Conservation (phyloP, 2,888 invertebrate species). For the Limenitis camilla region DNA sequence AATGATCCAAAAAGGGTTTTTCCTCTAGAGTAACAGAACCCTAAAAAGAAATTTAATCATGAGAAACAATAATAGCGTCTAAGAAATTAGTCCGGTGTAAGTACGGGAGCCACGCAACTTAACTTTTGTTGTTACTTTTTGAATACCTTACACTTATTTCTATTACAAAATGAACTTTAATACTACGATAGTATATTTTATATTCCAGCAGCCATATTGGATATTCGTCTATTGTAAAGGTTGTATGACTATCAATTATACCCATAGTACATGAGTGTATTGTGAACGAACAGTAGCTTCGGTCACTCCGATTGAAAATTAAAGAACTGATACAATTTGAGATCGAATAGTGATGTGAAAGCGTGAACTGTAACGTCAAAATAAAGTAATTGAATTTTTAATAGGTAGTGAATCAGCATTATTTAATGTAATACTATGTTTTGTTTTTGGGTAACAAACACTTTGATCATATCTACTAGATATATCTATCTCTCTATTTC, state of each 20-base stretch:
- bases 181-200: constrained; percentile 29
- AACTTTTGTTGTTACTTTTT: constrained; percentile 60
- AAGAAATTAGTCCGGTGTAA: constrained; percentile 70
- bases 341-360: constrained; percentile 51
- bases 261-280: constrained; percentile 64
- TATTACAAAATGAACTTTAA: constrained; percentile 34
- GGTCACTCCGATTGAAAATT: constrained; percentile 67
- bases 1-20: no score
- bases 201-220: constrained; percentile 29
- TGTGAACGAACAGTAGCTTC: constrained; percentile 71
- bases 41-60: constrained; percentile 74
- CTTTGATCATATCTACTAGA: no score
- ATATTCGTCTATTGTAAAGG: constrained; percentile 69
- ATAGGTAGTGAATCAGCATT: no score
- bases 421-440: no score
- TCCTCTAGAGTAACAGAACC: no score
- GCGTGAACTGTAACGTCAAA: constrained; percentile 6
- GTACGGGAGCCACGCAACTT: constrained; percentile 73
- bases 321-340: constrained; percentile 72
- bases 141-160: constrained; percentile 37
- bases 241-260: constrained; percentile 74
- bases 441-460: no score
- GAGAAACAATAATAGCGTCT: constrained; percentile 74
- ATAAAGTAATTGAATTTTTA: no score
- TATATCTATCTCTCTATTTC: no score